These are phyloP conservation scores for Pelobates cultripes DNA, from an alignment of 2,797 vertebrate genomes.

Conservation along the genomic window DNA sequence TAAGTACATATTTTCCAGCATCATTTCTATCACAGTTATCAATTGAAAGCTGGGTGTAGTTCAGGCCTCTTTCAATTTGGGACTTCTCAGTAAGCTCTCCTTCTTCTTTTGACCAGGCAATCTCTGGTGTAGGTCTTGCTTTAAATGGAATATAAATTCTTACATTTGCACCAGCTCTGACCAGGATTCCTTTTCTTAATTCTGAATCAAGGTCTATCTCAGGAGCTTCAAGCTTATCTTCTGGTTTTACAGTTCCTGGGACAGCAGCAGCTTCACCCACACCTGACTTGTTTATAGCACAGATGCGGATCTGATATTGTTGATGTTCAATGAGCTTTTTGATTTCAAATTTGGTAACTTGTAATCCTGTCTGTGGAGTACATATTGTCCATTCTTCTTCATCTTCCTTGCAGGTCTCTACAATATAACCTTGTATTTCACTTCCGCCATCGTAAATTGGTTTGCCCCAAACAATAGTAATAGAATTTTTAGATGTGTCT, in stretches of 20 bases:
- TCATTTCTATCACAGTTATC: conserved; percentile 95
- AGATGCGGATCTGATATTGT: conserved; percentile 93
- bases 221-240: conserved; percentile 91
- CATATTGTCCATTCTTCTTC: conserved; percentile 94
- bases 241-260: conserved; percentile 89
- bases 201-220: conserved; percentile 94
- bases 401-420: conserved; percentile 95
- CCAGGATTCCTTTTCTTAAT: conserved; percentile 89
- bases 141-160: conserved; percentile 93
- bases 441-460: conserved; percentile 93
- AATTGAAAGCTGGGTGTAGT: conserved; percentile 91
- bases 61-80: conserved; percentile 85
- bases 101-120: conserved; percentile 93
- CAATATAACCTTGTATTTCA: conserved; percentile 89
- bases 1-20: conserved; percentile 92
- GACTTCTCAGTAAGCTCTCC: conserved; percentile 87
- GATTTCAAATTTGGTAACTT: conserved; percentile 92
- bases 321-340: conserved; percentile 89
- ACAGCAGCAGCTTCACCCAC: conserved; percentile 88
- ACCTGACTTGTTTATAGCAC: conserved; percentile 95
- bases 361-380: conserved; percentile 90
- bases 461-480: conserved; percentile 90
- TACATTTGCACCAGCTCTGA: conserved; percentile 92
- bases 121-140: conserved; percentile 91
- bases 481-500: conserved; percentile 89